These are phyloP conservation scores for Oryzias celebensis DNA, from an alignment of 2,113 vertebrate genomes.

Conservation along the genomic window DNA sequence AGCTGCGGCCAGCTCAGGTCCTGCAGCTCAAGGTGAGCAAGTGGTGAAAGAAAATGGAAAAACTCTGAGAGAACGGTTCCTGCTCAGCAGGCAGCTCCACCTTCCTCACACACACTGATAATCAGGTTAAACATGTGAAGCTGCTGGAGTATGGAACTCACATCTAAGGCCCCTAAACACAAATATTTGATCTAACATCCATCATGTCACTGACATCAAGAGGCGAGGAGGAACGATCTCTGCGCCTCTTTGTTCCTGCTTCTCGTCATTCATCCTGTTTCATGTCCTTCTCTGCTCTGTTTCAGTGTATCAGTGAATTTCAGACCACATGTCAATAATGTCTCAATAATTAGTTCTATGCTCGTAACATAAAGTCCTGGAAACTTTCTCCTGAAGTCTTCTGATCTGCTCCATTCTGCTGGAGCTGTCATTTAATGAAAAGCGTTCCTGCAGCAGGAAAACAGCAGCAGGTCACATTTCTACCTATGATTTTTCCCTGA, in stretches of 20 bases:
- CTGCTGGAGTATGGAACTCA: constrained; percentile 31
- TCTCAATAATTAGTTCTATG: too few relatives aligned
- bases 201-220: constrained; percentile 27
- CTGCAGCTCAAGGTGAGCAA: neutral
- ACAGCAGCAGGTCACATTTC: constrained; percentile 49
- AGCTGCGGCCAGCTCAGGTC: neutral
- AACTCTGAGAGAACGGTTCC: constrained; percentile 26
- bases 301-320: too few relatives aligned
- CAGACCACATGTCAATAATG: too few relatives aligned
- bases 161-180: constrained; percentile 27
- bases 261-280: too few relatives aligned
- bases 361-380: too few relatives aligned
- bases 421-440: constrained; percentile 60
- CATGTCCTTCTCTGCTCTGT: too few relatives aligned
- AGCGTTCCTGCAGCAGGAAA: constrained; percentile 57
- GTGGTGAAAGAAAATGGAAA: constrained; percentile 17
- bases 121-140: constrained; percentile 41
- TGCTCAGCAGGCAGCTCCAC: constrained; percentile 15
- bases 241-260: too few relatives aligned
- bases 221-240: neutral
- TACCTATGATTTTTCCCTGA: constrained; percentile 63
- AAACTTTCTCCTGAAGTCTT: too few relatives aligned
- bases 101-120: constrained; percentile 14
- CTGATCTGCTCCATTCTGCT: constrained; percentile 37
- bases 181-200: constrained; percentile 47